A percentile compares a stretch with the other conserved stretches of the same genome.
Evolutionary conservation across 2,797 vertebrate species (phyloP).

Genomic region (Neosalanx taihuensis): DNA sequence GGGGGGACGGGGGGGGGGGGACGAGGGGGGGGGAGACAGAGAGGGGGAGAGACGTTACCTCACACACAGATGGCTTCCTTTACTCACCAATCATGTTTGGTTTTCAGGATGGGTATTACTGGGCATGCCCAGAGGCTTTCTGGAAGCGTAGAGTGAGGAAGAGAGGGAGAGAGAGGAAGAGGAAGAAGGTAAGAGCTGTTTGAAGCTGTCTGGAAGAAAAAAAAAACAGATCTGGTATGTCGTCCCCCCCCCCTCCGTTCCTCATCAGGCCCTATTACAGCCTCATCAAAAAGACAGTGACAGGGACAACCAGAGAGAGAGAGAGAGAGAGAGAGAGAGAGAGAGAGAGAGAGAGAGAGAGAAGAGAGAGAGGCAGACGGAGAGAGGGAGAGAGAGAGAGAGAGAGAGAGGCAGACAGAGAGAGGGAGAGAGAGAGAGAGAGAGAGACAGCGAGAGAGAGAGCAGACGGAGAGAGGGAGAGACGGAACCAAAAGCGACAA

Average conservation of each 20-base stretch:
- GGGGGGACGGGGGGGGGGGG: slow-evolving; percentile 23
- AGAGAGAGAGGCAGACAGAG: slow-evolving; percentile 38
- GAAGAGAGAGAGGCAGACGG: slow-evolving; percentile 31
- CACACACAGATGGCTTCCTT: too few relatives aligned
- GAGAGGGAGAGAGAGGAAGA: slow-evolving; percentile 12
- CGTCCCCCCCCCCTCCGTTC: not conserved
- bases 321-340: not conserved
- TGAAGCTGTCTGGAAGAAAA: too few relatives aligned
- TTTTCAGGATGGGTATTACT: too few relatives aligned
- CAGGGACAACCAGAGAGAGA: slow-evolving; percentile 27
- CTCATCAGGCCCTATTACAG: not conserved
- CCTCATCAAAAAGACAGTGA: slow-evolving; percentile 1
- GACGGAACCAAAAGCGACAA: not conserved
- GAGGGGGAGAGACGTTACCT: not conserved
- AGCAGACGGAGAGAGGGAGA: not conserved
- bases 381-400: slow-evolving; percentile 22
- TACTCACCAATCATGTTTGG: too few relatives aligned
- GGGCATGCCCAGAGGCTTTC: too few relatives aligned
- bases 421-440: slow-evolving; percentile 37
- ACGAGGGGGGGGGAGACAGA: slow-evolving; percentile 16
- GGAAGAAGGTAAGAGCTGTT: slow-evolving; percentile 10
- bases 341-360: slow-evolving; percentile 33
- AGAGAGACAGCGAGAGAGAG: not conserved
- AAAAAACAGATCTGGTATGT: too few relatives aligned
- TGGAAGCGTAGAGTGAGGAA: not conserved